Conservation (phyloP, 64 coral and sea anemone genomes). For the Hydrozoanthus tunicans region DNA sequence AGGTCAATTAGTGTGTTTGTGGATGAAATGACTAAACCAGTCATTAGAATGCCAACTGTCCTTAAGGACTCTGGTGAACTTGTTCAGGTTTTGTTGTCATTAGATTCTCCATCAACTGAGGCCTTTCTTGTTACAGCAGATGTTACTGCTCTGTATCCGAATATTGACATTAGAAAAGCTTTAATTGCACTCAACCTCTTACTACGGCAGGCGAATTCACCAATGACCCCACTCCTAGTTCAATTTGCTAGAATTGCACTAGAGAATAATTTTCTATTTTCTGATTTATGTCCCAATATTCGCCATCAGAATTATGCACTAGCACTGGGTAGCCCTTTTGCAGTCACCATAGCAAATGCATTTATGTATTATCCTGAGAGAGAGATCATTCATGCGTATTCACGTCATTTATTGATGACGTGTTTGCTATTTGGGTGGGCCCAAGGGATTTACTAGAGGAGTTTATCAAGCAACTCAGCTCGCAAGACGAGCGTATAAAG, state of each 20-base stretch:
- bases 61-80: constrained; percentile 40
- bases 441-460: constrained; percentile 12
- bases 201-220: constrained; percentile 4
- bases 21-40: too few relatives aligned
- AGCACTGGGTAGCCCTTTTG: constrained; percentile 38
- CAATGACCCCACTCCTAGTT: not conserved
- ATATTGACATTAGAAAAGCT: constrained; percentile 17
- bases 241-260: constrained; percentile 18
- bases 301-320: constrained; percentile 41
- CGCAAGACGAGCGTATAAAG: constrained; percentile 9
- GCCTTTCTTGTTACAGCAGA: not conserved
- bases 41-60: constrained; percentile 46
- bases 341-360: constrained; percentile 47
- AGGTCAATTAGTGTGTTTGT: too few relatives aligned
- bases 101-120: constrained; percentile 18
- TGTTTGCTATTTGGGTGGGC: constrained; percentile 36
- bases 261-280: constrained; percentile 2
- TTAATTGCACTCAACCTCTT: constrained; percentile 30
- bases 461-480: constrained; percentile 39
- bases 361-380: constrained; percentile 56
- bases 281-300: constrained; percentile 25
- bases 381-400: constrained; percentile 29
- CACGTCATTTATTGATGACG: not conserved
- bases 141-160: constrained; percentile 5
- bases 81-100: constrained; percentile 40